Evolutionary conservation across 2,888 invertebrate species (phyloP), one percentile per base, ranked within the genome.

Genomic region (Drosophila seclusa): DNA sequence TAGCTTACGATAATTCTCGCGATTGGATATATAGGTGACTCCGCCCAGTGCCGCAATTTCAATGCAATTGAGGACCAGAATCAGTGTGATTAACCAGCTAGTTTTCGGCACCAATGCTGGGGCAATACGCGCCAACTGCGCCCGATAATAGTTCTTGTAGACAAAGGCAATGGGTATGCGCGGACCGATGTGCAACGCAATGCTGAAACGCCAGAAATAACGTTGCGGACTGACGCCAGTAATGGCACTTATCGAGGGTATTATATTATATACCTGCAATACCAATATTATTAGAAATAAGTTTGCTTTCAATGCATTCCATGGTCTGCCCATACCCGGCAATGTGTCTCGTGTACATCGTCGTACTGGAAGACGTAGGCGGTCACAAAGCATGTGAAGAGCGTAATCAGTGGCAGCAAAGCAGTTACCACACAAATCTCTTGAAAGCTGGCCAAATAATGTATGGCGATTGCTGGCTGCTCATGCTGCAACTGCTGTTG

Each of bases 171-270:
- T 97, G 88, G 98, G 95, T 92, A 98, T 95, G 91, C 98, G 95
- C 89, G 98, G 98, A 90, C 98, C 97, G 92, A 98, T 95, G 92
- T 98, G 98, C 90, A 98, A 95, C 78, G 98, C 98, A 91, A 98
- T 96, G 93, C 97, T 97, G 91, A 97, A 96, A 89, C 98, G 95
- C 98, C 98, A 98, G 87, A 98, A 94, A 94, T 98, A 98, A 89
- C 97, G 95, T 93, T 98, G 98, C 32, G 98, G 98, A 91, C 97
- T 97, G 83, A 98, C 96, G 60, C 98, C 98, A 74, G 98, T 98
- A 92, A 98, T 97, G 80, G 98, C 97, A 95, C 98, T 98, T 94
- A 98, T 98, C 89, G 98, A 98, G 90, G 98, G 98, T 92, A 98
- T 96, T 93, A 98, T 96, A 94, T 98, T 98, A 93, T 97, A 97